Conservation (phyloP, 2,888 invertebrate genomes). For the Cantharis lateralis region DNA sequence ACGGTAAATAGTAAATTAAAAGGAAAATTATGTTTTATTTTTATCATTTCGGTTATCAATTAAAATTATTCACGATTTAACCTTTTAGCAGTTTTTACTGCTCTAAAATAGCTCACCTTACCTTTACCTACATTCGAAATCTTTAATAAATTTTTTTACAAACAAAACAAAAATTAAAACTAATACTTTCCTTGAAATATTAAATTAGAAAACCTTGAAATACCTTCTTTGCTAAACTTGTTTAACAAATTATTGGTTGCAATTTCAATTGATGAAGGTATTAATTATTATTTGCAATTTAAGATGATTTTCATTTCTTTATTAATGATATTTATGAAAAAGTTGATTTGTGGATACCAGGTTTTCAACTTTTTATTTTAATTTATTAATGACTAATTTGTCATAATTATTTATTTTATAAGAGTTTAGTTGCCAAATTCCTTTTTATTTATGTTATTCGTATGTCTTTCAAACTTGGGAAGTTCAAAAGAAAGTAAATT, state of each 20-base stretch:
- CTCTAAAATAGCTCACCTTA: conserved; percentile 1
- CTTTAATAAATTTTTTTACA: neutral
- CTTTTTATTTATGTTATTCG: neutral
- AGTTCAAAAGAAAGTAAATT: neutral
- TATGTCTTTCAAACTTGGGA: neutral
- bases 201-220: neutral
- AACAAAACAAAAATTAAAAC: neutral
- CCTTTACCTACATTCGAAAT: conserved; percentile 4
- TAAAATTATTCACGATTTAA: neutral
- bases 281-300: neutral
- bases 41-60: neutral
- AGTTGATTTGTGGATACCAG: neutral
- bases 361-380: neutral
- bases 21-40: neutral
- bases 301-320: neutral
- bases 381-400: neutral
- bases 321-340: neutral
- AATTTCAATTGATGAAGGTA: neutral
- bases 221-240: neutral
- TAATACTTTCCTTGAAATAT: neutral
- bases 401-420: too few relatives aligned
- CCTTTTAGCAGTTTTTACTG: neutral
- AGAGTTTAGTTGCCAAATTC: neutral
- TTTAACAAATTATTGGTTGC: neutral
- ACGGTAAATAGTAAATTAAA: neutral